phyloP scores from a whole-genome alignment of 2,113 vertebrate genomes.

The Orycteropus afer region DNA sequence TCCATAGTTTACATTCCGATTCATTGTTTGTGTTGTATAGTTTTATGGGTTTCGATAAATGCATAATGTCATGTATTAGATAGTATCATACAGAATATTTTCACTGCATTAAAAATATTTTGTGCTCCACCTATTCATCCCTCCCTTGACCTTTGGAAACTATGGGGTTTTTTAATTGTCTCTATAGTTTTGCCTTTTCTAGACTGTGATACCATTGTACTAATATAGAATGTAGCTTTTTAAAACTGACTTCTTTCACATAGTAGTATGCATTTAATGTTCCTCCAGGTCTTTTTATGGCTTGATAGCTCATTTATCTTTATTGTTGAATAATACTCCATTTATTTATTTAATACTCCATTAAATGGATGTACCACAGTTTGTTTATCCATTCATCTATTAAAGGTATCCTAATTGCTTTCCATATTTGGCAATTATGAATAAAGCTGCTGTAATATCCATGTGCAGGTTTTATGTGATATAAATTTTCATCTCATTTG shows the following conservation, averaged over 20 bases:
- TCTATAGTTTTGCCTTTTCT: not conserved
- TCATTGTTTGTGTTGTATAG: not conserved
- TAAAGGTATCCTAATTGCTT: not conserved
- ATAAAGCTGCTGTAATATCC: not conserved
- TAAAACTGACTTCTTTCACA: not conserved
- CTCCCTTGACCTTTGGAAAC: not conserved
- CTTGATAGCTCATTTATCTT: not conserved
- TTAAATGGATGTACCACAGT: not conserved
- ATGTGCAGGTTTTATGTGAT: not conserved
- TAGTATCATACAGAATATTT: not conserved
- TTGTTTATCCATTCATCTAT: not conserved
- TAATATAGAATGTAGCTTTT: not conserved
- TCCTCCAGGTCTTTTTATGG: not conserved
- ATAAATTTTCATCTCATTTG: not conserved
- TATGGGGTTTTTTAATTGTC: not conserved
- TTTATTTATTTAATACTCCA: too few relatives aligned
- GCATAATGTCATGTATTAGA: not conserved
- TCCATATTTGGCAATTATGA: not conserved
- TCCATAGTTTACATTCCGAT: not conserved
- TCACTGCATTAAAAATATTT: not conserved
- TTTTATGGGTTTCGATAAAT: not conserved
- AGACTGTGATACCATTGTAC: not conserved
- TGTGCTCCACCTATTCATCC: not conserved
- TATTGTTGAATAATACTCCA: not conserved
- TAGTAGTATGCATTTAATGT: not conserved